Base-by-base conservation (phyloP, 2,888 invertebrate species). In the Microdon myrmicae region DNA sequence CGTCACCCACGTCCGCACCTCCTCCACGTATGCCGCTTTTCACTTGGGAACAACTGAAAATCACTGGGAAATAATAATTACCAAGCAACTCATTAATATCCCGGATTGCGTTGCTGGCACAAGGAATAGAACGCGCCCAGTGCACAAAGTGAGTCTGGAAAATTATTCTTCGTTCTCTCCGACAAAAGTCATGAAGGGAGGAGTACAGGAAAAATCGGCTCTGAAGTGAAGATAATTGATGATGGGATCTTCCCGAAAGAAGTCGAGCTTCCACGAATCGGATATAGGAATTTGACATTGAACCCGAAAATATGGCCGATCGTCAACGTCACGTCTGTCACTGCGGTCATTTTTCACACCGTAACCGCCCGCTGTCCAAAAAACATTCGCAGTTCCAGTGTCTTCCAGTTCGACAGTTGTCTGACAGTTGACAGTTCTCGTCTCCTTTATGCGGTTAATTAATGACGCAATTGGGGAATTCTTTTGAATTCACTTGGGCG, bases 281-380 rank as follows among this genome's bases (percentile, higher is more conserved):
- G 49, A 53, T 64, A 64, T 58, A 64, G 58, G n/a, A 58, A 51
- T 64, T 64, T 64, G 64, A 64, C 64, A 58, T 64, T 64, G 64
- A 64, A 64, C 58, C 56, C 53, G 58, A 37, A 47, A 58, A 47
- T 58, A 47, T 58, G 58, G 53, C 35, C 45, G 41, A 53, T 58
- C 58, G 41, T 64, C 58, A 58, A 58, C 34, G 58, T 64, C 58
- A 41, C 64, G 58, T 34, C 64, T 64, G 64, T 64, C 58, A 64
- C 31, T 39, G 19, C 39, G 58, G 51, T 58, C 37, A 64, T 64
- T 64, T 64, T 64, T 64, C 64, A 64, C 37, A 12, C 35, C n/a
- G n/a, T n/a, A n/a, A n/a, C n/a, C n/a, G 16, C 23, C 22, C 17
- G 7, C 17, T 32, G 16, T 14, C 34, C 25, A 23, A 25, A 38